Percentiles rank a stretch among this genome's conserved stretches.
Conservation (phyloP, 2,888 invertebrate genomes). For the Limnephilus marmoratus region DNA sequence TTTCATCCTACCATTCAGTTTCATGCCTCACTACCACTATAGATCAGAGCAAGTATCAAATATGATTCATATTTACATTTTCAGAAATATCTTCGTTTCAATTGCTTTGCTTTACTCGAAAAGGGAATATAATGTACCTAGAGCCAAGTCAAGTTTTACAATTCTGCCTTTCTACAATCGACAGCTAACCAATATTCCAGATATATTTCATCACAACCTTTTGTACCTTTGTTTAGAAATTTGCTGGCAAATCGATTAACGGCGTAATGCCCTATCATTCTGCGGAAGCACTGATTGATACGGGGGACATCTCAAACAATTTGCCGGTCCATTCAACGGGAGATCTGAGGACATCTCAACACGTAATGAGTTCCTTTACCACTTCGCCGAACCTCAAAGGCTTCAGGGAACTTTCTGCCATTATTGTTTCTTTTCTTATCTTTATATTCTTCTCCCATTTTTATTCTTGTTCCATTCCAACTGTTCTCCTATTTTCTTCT, state of each 20-base stretch:
- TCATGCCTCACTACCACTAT: too few species aligned
- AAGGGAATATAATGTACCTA: background rate
- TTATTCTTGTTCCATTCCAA: conserved; percentile 22
- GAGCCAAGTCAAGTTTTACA: background rate
- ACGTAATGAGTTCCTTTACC: conserved; percentile 43
- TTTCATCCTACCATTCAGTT: too few species aligned
- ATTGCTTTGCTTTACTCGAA: background rate
- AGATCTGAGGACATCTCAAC: background rate
- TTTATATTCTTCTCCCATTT: conserved; percentile 29
- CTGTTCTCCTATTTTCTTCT: conserved; percentile 32
- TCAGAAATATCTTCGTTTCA: too few species aligned
- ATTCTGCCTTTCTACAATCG: background rate
- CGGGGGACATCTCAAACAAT: background rate
- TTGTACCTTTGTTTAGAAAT: background rate
- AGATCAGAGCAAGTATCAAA: too few species aligned
- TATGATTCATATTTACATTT: too few species aligned
- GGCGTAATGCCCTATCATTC: background rate
- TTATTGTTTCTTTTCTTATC: conserved; percentile 48
- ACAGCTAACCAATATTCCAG: background rate
- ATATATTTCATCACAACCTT: background rate
- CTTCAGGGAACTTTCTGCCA: conserved; percentile 24
- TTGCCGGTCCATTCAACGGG: conserved; percentile 17
- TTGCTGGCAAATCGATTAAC: background rate
- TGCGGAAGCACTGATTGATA: conserved; percentile 5
- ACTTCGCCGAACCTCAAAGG: conserved; percentile 37